A percentile compares a stretch with the other conserved stretches of the same genome.
Evolutionary conservation across 2,113 vertebrate genomes (phyloP).

Genomic region (Thomomys bottae): DNA sequence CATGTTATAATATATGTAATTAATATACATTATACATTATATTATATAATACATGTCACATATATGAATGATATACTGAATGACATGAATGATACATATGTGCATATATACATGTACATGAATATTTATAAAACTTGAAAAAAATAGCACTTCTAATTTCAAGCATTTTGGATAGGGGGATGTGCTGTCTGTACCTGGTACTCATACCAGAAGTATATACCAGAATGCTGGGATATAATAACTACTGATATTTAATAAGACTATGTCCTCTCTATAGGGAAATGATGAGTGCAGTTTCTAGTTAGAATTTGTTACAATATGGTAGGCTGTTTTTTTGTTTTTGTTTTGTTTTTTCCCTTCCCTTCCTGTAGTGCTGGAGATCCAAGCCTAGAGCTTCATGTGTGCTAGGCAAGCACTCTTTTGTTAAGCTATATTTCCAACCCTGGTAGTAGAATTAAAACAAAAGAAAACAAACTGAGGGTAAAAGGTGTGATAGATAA

Average conservation of each 20-base stretch:
- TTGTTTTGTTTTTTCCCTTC: too few relatives aligned
- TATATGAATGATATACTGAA: too few relatives aligned
- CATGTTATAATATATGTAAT: too few relatives aligned
- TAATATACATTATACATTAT: too few relatives aligned
- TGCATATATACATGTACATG: not conserved
- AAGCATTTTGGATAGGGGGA: not conserved
- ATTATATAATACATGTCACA: too few relatives aligned
- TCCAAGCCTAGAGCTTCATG: too few relatives aligned
- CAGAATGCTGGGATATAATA: not conserved
- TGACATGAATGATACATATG: too few relatives aligned
- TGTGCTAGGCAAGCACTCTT: not conserved
- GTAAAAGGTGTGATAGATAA: not conserved
- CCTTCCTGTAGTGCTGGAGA: too few relatives aligned
- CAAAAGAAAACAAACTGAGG: not conserved
- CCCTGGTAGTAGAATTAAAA: not conserved
- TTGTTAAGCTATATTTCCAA: not conserved
- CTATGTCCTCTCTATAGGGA: not conserved
- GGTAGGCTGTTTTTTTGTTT: not conserved
- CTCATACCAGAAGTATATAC: not conserved
- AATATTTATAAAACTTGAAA: not conserved
- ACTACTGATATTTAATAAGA: not conserved
- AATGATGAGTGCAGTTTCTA: not conserved
- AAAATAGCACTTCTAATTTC: not conserved
- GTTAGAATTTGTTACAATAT: not conserved
- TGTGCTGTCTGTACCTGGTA: not conserved